A percentile compares a stretch with the other conserved stretches of the same genome.
phyloP scores from a whole-genome alignment of 2,888 invertebrate genomes.

The Steinernema scapterisci region DNA sequence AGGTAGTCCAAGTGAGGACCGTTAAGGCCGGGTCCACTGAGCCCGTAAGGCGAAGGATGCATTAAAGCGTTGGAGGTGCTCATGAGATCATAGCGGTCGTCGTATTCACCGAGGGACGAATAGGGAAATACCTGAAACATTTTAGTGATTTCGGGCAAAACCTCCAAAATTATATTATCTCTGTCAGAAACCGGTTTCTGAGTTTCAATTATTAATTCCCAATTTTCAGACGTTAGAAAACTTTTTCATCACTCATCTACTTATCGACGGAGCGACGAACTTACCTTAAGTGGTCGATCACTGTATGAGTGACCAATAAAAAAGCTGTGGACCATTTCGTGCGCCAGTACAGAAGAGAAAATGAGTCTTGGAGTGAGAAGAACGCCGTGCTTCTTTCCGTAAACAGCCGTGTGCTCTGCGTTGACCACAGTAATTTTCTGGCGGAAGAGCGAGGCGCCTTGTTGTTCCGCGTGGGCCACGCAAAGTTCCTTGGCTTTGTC shows the following conservation, averaged over 20 bases:
- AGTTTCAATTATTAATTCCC: too few relatives aligned
- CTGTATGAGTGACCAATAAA: slow-evolving; percentile 66
- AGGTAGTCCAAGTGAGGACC: slow-evolving; percentile 65
- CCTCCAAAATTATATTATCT: too few relatives aligned
- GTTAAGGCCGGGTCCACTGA: slow-evolving; percentile 63
- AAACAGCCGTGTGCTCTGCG: slow-evolving; percentile 52
- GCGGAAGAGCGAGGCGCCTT: slow-evolving; percentile 47
- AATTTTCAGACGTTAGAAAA: too few relatives aligned
- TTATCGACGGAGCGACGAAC: slow-evolving; percentile 2
- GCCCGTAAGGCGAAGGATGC: slow-evolving; percentile 56
- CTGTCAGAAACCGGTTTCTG: too few relatives aligned
- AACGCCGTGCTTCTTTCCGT: slow-evolving; percentile 59
- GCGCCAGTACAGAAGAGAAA: slow-evolving; percentile 61
- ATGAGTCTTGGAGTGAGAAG: slow-evolving; percentile 61
- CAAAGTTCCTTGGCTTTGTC: slow-evolving; percentile 66
- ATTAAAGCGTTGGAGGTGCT: slow-evolving; percentile 64
- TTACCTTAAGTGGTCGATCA: slow-evolving; percentile 54
- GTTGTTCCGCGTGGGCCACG: slow-evolving; percentile 49
- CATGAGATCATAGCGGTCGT: slow-evolving; percentile 66
- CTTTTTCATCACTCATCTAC: too few relatives aligned
- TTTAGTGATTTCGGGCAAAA: too few relatives aligned
- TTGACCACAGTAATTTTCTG: slow-evolving; percentile 62
- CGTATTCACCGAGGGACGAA: slow-evolving; percentile 61
- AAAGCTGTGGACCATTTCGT: slow-evolving; percentile 66
- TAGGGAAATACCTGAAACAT: slow-evolving; percentile 61